Evolutionary conservation across 2,113 vertebrate species (phyloP).

Genomic region (Mobula hypostoma): DNA sequence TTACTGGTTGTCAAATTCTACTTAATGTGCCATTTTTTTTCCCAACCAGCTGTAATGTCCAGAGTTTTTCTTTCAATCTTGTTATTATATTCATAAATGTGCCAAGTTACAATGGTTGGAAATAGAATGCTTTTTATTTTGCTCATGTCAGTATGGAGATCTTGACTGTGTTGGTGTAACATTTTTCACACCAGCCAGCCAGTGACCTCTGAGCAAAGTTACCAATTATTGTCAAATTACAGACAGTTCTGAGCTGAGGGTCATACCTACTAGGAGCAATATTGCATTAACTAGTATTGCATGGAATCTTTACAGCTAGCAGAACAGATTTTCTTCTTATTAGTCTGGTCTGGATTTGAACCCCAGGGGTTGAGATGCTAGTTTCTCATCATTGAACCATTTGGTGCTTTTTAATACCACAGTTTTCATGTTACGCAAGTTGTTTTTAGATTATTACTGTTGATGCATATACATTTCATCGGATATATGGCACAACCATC

Average conservation of each 20-base stretch:
- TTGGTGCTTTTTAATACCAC: neutral
- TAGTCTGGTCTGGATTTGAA: neutral
- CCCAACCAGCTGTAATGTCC: neutral
- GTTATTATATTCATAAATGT: neutral
- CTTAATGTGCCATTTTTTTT: neutral
- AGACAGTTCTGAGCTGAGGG: neutral
- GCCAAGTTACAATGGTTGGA: neutral
- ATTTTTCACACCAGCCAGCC: neutral
- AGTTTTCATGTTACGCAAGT: neutral
- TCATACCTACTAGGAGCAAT: neutral
- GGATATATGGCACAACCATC: neutral
- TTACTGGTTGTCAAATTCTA: neutral
- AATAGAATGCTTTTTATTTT: neutral
- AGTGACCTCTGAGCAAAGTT: neutral
- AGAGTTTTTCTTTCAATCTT: neutral
- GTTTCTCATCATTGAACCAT: neutral
- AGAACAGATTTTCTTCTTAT: neutral
- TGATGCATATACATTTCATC: neutral
- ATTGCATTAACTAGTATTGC: neutral
- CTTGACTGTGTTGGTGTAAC: neutral
- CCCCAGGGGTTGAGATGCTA: neutral
- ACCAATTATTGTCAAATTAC: slow-evolving; percentile 23
- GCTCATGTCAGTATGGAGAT: neutral
- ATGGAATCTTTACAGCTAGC: neutral
- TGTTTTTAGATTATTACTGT: neutral